phyloP scores from a whole-genome alignment of 2,888 invertebrate genomes.

The Opisthograptis luteolata region DNA sequence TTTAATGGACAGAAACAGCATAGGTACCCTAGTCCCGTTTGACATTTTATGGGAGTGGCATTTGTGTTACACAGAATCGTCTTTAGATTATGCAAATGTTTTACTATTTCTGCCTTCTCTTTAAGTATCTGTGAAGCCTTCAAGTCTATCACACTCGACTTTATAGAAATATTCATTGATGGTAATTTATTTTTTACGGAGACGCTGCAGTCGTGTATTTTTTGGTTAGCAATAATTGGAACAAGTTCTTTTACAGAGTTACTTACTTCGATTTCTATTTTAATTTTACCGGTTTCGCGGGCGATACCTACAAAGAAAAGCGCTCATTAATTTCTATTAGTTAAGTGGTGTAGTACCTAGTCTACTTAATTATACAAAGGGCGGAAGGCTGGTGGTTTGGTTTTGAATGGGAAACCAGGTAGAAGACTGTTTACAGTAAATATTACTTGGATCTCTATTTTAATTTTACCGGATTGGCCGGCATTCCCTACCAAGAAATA shows the following conservation, averaged over 20 bases:
- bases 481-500: too few species aligned
- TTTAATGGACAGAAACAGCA: slow-evolving; percentile 45
- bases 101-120: slow-evolving; percentile 50
- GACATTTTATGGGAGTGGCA: neutral
- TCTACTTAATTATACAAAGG: too few species aligned
- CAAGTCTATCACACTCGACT: too few species aligned
- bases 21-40: neutral
- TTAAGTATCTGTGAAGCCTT: too few species aligned
- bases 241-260: neutral
- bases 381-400: too few species aligned
- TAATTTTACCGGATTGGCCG: neutral
- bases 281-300: neutral
- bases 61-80: slow-evolving; percentile 70
- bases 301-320: neutral
- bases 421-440: too few species aligned
- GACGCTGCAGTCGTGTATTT: neutral
- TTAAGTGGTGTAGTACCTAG: too few species aligned
- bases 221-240: neutral
- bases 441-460: slow-evolving; percentile 34
- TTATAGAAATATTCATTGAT: neutral
- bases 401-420: too few species aligned
- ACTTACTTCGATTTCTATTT: slow-evolving; percentile 33
- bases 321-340: too few species aligned
- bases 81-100: slow-evolving; percentile 74
- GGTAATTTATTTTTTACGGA: neutral